These are phyloP conservation scores for Geococcyx californianus DNA, from an alignment of 2,113 vertebrate genomes.

Conservation along the genomic window DNA sequence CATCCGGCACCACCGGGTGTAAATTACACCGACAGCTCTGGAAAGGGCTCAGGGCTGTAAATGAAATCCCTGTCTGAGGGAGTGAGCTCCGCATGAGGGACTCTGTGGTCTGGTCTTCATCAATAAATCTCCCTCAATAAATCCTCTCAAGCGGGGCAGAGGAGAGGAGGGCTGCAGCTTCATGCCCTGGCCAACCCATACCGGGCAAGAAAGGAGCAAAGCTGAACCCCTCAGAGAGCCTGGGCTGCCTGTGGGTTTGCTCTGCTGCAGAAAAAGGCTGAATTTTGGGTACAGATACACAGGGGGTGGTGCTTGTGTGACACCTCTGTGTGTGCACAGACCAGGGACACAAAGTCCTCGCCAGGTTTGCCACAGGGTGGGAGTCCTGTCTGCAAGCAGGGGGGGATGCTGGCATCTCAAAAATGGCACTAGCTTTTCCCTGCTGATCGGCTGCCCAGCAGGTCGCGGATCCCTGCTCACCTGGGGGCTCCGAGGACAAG, in stretches of 20 bases:
- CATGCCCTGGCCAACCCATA: rapidly evolving
- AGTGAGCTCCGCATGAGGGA: background rate
- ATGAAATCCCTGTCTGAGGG: background rate
- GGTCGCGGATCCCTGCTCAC: background rate
- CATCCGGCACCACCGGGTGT: rapidly evolving
- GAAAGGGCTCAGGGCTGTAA: background rate
- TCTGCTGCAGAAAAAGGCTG: background rate
- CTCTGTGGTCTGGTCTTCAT: background rate
- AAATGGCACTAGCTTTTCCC: background rate
- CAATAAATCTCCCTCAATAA: slow-evolving; percentile 20
- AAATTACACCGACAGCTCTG: background rate
- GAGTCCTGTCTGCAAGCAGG: background rate
- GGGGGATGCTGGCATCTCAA: background rate
- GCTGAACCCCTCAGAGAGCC: rapidly evolving
- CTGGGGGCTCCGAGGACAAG: background rate
- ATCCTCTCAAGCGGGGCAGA: background rate
- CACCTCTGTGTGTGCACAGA: background rate
- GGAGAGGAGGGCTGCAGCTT: rapidly evolving
- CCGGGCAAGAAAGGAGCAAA: rapidly evolving
- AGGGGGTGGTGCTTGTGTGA: rapidly evolving
- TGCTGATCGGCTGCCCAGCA: rapidly evolving
- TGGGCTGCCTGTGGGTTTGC: background rate
- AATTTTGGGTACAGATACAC: background rate
- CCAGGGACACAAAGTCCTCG: rapidly evolving
- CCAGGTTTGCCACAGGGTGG: background rate